Evolutionary conservation across 1,140 invertebrate species (phyloP).

Genomic region (Telenomus remus): DNA sequence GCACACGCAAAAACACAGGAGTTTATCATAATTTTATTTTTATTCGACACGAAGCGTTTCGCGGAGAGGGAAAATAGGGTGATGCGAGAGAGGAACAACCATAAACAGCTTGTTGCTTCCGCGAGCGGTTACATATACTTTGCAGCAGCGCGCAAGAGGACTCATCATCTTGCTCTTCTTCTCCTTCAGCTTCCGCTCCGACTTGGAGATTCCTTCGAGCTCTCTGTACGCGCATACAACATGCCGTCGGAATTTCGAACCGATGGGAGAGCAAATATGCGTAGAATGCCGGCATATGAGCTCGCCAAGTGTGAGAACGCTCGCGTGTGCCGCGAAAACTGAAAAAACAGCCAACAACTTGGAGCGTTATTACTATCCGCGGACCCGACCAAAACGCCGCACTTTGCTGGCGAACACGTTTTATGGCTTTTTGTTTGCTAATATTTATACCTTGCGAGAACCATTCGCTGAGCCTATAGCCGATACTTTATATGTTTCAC

Average conservation of each 20-base stretch:
- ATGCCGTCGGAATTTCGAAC: constrained; percentile 48
- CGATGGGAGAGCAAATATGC: constrained; percentile 65
- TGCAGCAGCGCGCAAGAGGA: constrained; percentile 22
- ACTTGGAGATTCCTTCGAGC: constrained; percentile 36
- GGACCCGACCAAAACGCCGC: constrained; percentile 47
- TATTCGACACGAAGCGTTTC: constrained; percentile 29
- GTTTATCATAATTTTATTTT: constrained; percentile 41
- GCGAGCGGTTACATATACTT: constrained; percentile 58
- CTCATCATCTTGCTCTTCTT: constrained; percentile 43
- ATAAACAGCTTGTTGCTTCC: constrained; percentile 77
- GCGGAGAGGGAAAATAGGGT: constrained; percentile 43
- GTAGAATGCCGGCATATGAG: constrained; percentile 67
- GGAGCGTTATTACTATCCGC: constrained; percentile 46
- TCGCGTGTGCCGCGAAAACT: constrained; percentile 41
- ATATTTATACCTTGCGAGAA: constrained; percentile 36
- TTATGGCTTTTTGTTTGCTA: constrained; percentile 54
- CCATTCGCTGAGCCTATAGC: constrained; percentile 2
- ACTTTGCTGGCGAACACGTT: constrained; percentile 30
- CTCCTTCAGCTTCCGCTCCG: constrained; percentile 37
- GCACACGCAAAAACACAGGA: not conserved
- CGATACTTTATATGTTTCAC: constrained; percentile 37
- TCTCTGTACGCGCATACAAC: constrained; percentile 47
- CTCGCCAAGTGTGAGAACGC: constrained; percentile 57
- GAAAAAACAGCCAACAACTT: constrained; percentile 29
- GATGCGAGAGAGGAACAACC: constrained; percentile 63